These are phyloP conservation scores for Protodeltote pygarga DNA, from an alignment of 2,888 invertebrate genomes.

Conservation along the genomic window DNA sequence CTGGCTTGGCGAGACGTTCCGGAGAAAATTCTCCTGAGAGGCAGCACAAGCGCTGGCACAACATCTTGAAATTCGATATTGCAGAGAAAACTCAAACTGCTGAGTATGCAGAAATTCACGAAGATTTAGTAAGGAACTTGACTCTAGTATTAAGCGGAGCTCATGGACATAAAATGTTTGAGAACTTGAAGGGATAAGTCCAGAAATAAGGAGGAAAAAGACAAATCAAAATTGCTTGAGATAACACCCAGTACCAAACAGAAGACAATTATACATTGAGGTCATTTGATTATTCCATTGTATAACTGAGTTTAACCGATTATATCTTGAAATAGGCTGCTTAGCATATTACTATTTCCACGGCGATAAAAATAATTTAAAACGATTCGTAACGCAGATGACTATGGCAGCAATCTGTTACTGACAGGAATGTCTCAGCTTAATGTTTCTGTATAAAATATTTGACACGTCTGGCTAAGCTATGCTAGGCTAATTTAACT, in stretches of 20 bases:
- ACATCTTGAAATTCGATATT: conserved; percentile 27
- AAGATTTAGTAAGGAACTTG: not conserved
- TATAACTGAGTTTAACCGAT: too few relatives aligned
- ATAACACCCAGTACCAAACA: too few relatives aligned
- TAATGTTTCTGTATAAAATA: not conserved
- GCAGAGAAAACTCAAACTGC: conserved; percentile 17
- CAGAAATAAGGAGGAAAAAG: too few relatives aligned
- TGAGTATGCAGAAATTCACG: conserved; percentile 12
- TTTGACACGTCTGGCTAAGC: not conserved
- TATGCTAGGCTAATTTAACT: not conserved
- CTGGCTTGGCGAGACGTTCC: conserved; percentile 3
- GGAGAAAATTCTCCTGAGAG: conserved; percentile 21
- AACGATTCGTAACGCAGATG: not conserved
- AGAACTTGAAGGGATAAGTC: too few relatives aligned
- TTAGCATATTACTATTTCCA: too few relatives aligned
- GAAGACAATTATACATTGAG: too few relatives aligned
- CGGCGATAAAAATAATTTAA: too few relatives aligned
- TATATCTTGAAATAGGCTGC: too few relatives aligned
- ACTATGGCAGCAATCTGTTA: too few relatives aligned
- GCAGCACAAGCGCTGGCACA: conserved; percentile 19
- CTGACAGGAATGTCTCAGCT: not conserved
- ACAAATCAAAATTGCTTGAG: too few relatives aligned
- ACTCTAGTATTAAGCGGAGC: conserved; percentile 1
- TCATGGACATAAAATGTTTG: conserved; percentile 2
- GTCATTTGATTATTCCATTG: too few relatives aligned